These are phyloP conservation scores for Rugalucina vietnamica DNA, from an alignment of 2,888 invertebrate genomes.

Conservation along the genomic window DNA sequence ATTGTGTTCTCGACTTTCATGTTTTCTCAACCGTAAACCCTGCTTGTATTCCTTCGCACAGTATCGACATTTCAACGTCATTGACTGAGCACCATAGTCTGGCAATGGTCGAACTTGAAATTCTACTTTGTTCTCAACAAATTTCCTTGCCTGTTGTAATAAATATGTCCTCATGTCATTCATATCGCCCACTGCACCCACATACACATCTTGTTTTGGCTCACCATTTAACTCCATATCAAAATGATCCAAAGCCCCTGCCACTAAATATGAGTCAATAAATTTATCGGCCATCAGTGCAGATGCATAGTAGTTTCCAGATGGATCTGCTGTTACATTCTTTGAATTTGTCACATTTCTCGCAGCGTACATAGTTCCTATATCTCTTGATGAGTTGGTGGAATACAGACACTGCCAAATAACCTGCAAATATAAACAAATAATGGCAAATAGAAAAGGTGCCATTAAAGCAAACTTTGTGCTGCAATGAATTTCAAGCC, in stretches of 20 bases:
- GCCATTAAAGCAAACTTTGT: too few species aligned
- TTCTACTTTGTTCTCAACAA: neutral
- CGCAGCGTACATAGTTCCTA: constrained; percentile 24
- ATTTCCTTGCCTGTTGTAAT: neutral
- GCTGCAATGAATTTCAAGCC: too few species aligned
- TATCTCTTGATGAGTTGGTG: neutral
- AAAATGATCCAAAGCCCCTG: constrained; percentile 26
- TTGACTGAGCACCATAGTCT: constrained; percentile 20
- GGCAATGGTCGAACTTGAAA: neutral
- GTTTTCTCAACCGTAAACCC: constrained; percentile 8
- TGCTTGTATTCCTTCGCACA: constrained; percentile 24
- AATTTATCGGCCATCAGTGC: constrained; percentile 21
- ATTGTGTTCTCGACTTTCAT: constrained; percentile 14
- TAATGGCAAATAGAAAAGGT: too few species aligned
- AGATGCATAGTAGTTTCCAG: constrained; percentile 32
- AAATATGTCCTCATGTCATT: constrained; percentile 5
- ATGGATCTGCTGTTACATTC: constrained; percentile 31
- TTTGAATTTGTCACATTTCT: constrained; percentile 28
- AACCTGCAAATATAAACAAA: neutral
- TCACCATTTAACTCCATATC: constrained; percentile 9
- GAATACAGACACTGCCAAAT: constrained; percentile 28
- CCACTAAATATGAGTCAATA: constrained; percentile 10
- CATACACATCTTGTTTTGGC: constrained; percentile 23
- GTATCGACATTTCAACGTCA: constrained; percentile 20
- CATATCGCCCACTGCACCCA: constrained; percentile 15